Conservation (phyloP, 2,797 vertebrate species). For the Phylloscopus collybita region DNA sequence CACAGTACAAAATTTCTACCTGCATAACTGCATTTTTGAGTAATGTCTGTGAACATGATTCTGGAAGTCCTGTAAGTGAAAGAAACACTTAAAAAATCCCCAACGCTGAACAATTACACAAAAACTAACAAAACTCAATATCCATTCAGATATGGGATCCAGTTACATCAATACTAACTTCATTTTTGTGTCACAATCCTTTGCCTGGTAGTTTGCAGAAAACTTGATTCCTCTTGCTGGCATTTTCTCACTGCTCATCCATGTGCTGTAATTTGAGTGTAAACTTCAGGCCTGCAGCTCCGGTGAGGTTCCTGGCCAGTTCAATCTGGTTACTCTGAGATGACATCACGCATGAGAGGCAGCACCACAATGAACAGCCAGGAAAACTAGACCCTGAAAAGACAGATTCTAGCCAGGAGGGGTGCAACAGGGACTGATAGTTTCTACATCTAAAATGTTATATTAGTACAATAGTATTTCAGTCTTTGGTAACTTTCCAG, state of each 20-base stretch:
- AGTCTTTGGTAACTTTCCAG: background rate
- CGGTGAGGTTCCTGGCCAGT: constrained; percentile 82
- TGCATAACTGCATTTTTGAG: fast-evolving
- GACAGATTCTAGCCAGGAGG: background rate
- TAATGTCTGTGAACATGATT: fast-evolving
- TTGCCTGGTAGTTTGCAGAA: background rate
- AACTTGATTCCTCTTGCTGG: background rate
- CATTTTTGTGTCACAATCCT: background rate
- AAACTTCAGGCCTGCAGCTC: constrained; percentile 84
- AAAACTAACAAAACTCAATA: background rate
- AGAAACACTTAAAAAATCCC: background rate
- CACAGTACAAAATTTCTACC: background rate
- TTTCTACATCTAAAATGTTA: background rate
- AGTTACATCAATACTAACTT: background rate
- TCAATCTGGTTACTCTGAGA: constrained; percentile 87
- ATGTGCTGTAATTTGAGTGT: constrained; percentile 81
- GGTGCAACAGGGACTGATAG: background rate
- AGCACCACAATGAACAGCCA: constrained; percentile 16
- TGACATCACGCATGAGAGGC: constrained; percentile 81
- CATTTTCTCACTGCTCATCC: background rate
- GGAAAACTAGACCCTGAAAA: background rate
- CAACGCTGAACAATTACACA: background rate
- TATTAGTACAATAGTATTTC: background rate
- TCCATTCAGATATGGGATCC: background rate
- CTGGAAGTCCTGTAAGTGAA: background rate